Percentiles rank a stretch among this genome's conserved stretches.
Conservation (phyloP, 1,140 invertebrate genomes). For the Dysdera silvatica region DNA sequence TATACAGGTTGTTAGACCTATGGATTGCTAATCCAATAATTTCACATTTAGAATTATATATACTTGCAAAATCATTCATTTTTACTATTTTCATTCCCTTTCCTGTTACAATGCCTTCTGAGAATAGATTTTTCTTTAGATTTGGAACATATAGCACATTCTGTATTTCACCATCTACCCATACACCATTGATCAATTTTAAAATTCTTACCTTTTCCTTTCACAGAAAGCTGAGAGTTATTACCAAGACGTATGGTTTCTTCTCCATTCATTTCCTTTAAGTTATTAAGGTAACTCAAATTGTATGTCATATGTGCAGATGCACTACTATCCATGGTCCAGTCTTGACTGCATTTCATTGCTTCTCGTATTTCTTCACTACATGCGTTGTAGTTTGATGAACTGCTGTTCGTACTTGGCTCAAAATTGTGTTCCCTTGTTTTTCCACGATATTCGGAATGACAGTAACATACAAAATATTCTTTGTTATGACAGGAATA, state of each 20-base stretch:
- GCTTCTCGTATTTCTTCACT: background rate
- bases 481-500: background rate
- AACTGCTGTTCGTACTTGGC: background rate
- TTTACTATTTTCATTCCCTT: background rate
- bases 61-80: background rate
- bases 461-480: background rate
- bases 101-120: no score
- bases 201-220: slow-evolving; percentile 4
- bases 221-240: background rate
- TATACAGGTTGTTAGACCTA: background rate
- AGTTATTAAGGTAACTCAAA: background rate
- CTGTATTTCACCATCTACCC: no score
- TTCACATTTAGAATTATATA: background rate
- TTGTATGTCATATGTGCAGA: slow-evolving; percentile 6
- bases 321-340: background rate
- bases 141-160: no score
- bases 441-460: background rate
- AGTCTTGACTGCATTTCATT: background rate
- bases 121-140: no score
- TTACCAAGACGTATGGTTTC: background rate
- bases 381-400: background rate
- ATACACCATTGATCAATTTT: background rate
- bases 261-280: background rate
- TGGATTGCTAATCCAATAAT: background rate
- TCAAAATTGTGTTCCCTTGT: no score